These are phyloP conservation scores for Linnaemya tessellans DNA, from an alignment of 2,888 invertebrate species.

Conservation along the genomic window DNA sequence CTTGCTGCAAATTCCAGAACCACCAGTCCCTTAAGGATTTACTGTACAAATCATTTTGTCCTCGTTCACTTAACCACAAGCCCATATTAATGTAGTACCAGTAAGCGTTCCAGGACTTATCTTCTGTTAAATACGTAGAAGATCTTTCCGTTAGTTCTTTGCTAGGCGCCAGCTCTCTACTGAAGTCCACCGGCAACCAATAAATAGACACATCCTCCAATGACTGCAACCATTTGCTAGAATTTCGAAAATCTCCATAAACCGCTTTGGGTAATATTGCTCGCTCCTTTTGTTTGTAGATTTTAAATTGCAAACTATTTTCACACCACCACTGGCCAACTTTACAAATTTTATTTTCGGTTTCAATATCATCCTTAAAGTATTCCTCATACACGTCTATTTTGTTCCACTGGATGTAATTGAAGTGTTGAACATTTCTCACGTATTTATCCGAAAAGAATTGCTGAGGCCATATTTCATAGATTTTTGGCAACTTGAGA, in stretches of 20 bases:
- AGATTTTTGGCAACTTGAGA: constrained; percentile 88
- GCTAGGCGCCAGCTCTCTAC: not conserved
- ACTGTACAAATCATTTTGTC: constrained; percentile 62
- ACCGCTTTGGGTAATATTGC: constrained; percentile 60
- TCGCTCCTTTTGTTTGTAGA: constrained; percentile 37
- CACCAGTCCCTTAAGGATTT: constrained; percentile 86
- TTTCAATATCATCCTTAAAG: not conserved
- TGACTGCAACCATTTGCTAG: constrained; percentile 71
- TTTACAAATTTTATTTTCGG: not conserved
- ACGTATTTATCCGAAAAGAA: constrained; percentile 88
- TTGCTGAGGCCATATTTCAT: constrained; percentile 90
- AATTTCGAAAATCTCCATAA: constrained; percentile 65
- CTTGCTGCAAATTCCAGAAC: constrained; percentile 86
- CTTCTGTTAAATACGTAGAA: constrained; percentile 86
- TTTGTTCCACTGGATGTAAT: constrained; percentile 73
- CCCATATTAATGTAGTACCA: constrained; percentile 82
- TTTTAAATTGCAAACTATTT: constrained; percentile 6
- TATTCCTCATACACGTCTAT: constrained; percentile 1
- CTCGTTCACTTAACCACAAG: constrained; percentile 58
- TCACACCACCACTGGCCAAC: constrained; percentile 42
- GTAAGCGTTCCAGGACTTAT: constrained; percentile 86
- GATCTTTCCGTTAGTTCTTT: not conserved
- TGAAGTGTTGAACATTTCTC: constrained; percentile 85
- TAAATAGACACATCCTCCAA: constrained; percentile 74
- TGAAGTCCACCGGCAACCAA: constrained; percentile 27